Evolutionary conservation across 2,888 invertebrate species (phyloP), one percentile per base, ranked within the genome.

Genomic region (Cheilosia variabilis): DNA sequence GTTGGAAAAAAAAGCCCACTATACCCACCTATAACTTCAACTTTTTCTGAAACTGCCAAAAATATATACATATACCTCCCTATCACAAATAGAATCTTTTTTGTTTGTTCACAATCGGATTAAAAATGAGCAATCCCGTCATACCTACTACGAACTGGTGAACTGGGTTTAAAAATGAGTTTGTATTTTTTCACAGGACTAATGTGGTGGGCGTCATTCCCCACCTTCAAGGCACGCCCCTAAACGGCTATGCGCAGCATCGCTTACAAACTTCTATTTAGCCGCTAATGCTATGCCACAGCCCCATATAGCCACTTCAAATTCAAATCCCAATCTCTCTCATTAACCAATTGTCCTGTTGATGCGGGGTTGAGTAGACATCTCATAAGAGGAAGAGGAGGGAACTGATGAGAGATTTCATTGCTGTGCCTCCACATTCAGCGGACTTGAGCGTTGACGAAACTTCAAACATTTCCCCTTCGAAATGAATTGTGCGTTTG

Each of bases 401-500:
- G 31, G 31, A 31, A 9, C 31, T 9, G 31, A 31, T 31, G 31
- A 31, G 13, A 37, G 13, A 37, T 37, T 13, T 37, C 10, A 37
- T 13, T 37, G 37, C 37, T 37, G 13, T 13, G 17, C 65, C 71
- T 78, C 71, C 52, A 52, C 17, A 79, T 79, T 79, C 78, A 79
- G 78, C 78, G 27, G 34, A 58, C 66, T 60, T 37, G 37, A 37
- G 37, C 34, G 34, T 37, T 13, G 37, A 37, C 0, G 13, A 4
- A 37, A 37, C 37, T 37, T 37, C 37, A 63, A 31, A 63, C 22
- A 63, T 58, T 79, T 72, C 71, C 78, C 78, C 58, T 71, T 31
- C 50, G 5, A 52, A 79, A 72, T 79, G 78, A 79, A 79, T 41
- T 34, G 17, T 31, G 13, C n/a, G 53, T 41, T 43, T 45, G 53